phyloP scores from a whole-genome alignment of 2,797 vertebrate genomes.

The Aselliscus stoliczkanus region DNA sequence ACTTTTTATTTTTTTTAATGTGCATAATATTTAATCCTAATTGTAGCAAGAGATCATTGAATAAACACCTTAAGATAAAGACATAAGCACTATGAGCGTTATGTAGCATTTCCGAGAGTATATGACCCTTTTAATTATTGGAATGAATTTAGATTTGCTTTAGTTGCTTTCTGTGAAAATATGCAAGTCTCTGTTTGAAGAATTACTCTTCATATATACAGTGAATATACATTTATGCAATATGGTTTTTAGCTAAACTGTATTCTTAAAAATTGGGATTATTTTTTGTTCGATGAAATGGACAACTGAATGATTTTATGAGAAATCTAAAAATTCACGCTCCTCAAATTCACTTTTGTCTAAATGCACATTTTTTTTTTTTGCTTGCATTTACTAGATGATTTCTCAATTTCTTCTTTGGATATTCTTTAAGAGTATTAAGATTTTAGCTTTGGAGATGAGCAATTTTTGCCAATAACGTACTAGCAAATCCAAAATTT shows the following conservation, averaged over 20 bases:
- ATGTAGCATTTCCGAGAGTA: slow-evolving; percentile 58
- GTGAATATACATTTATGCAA: neutral
- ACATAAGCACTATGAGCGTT: neutral
- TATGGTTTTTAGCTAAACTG: neutral
- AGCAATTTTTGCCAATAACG: neutral
- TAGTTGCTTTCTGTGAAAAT: slow-evolving; percentile 30
- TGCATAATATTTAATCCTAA: neutral
- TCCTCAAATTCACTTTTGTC: neutral
- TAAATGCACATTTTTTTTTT: neutral
- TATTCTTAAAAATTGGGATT: slow-evolving; percentile 26
- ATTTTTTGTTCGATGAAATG: neutral
- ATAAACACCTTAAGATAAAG: neutral
- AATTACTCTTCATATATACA: slow-evolving; percentile 21
- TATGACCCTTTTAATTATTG: slow-evolving; percentile 26
- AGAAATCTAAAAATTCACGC: neutral
- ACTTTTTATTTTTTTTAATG: neutral
- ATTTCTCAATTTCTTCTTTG: neutral
- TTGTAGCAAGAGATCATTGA: neutral
- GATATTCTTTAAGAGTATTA: neutral
- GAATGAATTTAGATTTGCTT: slow-evolving; percentile 62
- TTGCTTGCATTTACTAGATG: neutral
- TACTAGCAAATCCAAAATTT: neutral
- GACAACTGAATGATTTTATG: neutral
- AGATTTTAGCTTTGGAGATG: neutral
- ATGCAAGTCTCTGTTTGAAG: slow-evolving; percentile 36